Conservation (phyloP, 2,113 vertebrate species). For the Dasyornis broadbenti region DNA sequence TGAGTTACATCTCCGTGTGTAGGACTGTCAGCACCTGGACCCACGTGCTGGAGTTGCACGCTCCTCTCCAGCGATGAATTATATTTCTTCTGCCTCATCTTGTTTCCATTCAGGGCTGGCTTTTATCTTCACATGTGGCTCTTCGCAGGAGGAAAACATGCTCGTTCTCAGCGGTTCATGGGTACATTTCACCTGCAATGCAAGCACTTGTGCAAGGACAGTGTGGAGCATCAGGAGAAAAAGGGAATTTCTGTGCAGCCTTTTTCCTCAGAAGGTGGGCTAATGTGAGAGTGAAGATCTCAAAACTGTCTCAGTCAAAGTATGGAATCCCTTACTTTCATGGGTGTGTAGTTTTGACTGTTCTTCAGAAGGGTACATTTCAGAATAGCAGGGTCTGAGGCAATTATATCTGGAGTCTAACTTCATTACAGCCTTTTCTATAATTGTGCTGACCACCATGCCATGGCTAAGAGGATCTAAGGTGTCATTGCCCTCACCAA, state of each 20-base stretch:
- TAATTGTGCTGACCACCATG: background rate
- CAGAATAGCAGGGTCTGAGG: background rate
- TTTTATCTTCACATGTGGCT: accelerated
- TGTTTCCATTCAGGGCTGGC: background rate
- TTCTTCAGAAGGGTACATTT: background rate
- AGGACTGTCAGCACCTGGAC: background rate
- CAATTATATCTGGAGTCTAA: background rate
- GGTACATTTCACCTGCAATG: background rate
- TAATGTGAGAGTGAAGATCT: background rate
- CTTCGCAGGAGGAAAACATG: background rate
- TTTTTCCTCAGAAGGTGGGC: background rate
- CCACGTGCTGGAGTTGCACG: background rate
- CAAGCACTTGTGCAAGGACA: background rate
- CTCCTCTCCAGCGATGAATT: background rate
- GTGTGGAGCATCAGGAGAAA: background rate
- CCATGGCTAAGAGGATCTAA: background rate
- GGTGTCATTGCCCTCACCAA: background rate
- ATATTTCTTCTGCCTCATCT: background rate
- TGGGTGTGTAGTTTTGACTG: background rate
- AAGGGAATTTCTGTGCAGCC: background rate
- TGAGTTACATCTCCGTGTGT: background rate
- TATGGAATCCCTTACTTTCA: background rate
- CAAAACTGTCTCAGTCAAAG: background rate
- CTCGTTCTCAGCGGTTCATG: background rate
- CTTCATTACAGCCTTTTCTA: background rate